Percentiles rank a stretch among this genome's conserved stretches.
Evolutionary conservation across 2,113 vertebrate genomes (phyloP).

Genomic region (Cottus gobio): DNA sequence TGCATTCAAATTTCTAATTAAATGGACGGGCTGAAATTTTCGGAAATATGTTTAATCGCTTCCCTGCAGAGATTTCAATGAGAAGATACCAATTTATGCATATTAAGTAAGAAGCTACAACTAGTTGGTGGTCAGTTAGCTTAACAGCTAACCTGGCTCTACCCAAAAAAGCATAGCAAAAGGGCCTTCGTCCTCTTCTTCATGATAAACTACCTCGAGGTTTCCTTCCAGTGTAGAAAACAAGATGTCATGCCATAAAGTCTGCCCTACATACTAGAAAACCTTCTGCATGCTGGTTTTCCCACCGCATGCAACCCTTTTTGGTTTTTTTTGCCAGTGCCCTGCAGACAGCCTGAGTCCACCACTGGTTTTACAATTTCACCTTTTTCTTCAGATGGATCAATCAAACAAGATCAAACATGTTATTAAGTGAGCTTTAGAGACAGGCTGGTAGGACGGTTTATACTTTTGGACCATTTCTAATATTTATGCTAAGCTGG

Average conservation of each 20-base stretch:
- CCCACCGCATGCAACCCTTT: no score
- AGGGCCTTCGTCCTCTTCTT: no score
- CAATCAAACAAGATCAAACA: background rate
- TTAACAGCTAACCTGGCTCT: no score
- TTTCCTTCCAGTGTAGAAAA: no score
- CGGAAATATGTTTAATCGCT: background rate
- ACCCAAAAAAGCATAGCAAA: no score
- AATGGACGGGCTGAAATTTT: background rate
- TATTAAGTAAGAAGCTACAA: background rate
- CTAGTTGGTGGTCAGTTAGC: background rate
- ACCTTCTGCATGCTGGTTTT: no score
- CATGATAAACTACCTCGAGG: no score
- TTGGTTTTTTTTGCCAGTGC: no score
- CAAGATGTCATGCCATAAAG: no score
- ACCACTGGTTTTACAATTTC: background rate
- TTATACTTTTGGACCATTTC: background rate
- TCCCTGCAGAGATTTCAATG: background rate
- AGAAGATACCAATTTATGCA: background rate
- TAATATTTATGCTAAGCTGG: background rate
- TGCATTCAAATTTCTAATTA: background rate
- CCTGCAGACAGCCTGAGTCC: no score
- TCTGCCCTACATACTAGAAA: no score
- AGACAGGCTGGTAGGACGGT: background rate
- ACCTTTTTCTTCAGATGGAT: background rate
- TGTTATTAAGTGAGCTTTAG: background rate